Percentiles rank a stretch among this genome's conserved stretches.
Conservation (phyloP, 2,888 invertebrate genomes). For the Marasmarcha lunaedactyla region DNA sequence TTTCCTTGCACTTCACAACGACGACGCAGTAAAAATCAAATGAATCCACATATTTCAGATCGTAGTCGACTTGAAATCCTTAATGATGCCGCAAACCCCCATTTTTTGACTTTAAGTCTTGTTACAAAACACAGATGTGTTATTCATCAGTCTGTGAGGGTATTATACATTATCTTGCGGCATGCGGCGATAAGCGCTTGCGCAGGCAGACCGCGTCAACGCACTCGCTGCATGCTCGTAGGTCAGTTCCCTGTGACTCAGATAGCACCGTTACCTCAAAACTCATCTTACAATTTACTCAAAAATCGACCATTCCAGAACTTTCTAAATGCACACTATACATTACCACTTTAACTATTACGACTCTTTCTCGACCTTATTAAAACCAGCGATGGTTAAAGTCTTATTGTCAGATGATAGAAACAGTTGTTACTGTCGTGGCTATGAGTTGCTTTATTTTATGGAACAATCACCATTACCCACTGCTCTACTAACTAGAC, state of each 20-base stretch:
- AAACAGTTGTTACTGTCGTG: slow-evolving; percentile 17
- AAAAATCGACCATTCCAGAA: slow-evolving; percentile 2
- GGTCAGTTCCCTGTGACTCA: slow-evolving; percentile 69
- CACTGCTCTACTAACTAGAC: slow-evolving; percentile 58
- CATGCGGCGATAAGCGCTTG: slow-evolving; percentile 62
- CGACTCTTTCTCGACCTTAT: background rate
- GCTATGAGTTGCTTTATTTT: background rate
- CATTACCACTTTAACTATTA: background rate
- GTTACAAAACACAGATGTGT: slow-evolving; percentile 54
- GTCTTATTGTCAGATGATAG: slow-evolving; percentile 20
- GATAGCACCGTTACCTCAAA: slow-evolving; percentile 58
- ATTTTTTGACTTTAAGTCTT: slow-evolving; percentile 8
- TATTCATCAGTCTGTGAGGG: slow-evolving; percentile 47
- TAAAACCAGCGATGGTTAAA: slow-evolving; percentile 22
- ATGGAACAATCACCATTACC: slow-evolving; percentile 46
- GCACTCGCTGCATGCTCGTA: slow-evolving; percentile 65
- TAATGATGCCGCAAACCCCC: slow-evolving; percentile 11
- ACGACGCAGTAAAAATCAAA: too few species aligned
- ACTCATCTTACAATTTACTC: slow-evolving; percentile 40
- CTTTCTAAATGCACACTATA: background rate
- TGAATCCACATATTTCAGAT: too few species aligned
- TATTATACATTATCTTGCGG: slow-evolving; percentile 62
- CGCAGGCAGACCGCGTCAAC: slow-evolving; percentile 59
- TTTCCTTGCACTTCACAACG: too few species aligned
- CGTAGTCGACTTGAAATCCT: too few species aligned